A percentile compares a stretch with the other conserved stretches of the same genome.
Conservation (phyloP, 2,888 invertebrate genomes). For the Bellardia pandia region DNA sequence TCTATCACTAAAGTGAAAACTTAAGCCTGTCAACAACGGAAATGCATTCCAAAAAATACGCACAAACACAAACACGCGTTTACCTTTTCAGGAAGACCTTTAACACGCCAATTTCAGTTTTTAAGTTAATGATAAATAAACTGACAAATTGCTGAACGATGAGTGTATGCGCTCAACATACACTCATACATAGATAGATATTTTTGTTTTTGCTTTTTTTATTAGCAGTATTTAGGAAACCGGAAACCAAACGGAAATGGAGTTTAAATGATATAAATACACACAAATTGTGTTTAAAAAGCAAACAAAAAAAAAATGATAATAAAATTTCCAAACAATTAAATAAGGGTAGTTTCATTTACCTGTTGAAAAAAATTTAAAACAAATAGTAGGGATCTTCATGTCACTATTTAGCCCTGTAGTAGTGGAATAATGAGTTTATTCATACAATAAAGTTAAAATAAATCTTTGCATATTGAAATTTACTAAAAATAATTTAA, state of each 20-base stretch:
- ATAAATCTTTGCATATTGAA: too few species aligned
- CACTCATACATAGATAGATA: neutral
- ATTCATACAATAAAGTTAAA: too few species aligned
- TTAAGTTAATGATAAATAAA: conserved; percentile 32
- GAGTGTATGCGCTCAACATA: conserved; percentile 45
- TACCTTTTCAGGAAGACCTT: conserved; percentile 59
- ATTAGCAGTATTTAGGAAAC: conserved; percentile 51
- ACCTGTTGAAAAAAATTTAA: conserved; percentile 60
- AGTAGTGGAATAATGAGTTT: too few species aligned
- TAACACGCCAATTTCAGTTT: conserved; percentile 60
- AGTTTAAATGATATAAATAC: conserved; percentile 57
- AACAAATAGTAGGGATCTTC: neutral
- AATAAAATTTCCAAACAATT: conserved; percentile 37
- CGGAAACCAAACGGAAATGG: conserved; percentile 71
- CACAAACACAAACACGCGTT: conserved; percentile 34
- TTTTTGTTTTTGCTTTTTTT: neutral
- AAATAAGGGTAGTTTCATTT: conserved; percentile 53
- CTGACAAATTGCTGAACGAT: conserved; percentile 63
- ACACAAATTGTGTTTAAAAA: conserved; percentile 17
- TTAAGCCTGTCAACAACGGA: conserved; percentile 58
- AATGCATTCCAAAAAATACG: conserved; percentile 50
- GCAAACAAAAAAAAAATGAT: conserved; percentile 15
- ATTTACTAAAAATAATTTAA: too few species aligned
- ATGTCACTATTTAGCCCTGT: neutral
- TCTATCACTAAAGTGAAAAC: conserved; percentile 33